Conservation (phyloP, 2,797 vertebrate species). For the Pseudomugil tenellus region DNA sequence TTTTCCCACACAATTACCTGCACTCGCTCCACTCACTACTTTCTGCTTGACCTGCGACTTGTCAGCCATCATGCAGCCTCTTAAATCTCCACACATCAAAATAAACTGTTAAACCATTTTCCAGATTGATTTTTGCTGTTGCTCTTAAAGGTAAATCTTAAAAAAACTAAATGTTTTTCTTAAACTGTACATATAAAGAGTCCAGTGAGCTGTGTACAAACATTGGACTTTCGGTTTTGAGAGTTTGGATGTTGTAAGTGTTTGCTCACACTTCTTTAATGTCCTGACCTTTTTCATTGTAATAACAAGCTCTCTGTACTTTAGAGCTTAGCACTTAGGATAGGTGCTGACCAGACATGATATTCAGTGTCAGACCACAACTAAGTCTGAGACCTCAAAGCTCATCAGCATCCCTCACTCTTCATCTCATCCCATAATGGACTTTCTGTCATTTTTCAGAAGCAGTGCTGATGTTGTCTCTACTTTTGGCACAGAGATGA, state of each 20-base stretch:
- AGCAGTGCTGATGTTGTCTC: slow-evolving; percentile 40
- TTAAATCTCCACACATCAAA: slow-evolving; percentile 8
- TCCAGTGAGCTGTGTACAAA: not conserved
- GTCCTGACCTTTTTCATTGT: slow-evolving; percentile 14
- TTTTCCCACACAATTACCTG: slow-evolving; percentile 44
- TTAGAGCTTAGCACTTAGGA: slow-evolving; percentile 11
- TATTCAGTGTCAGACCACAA: slow-evolving; percentile 11
- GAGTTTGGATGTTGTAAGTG: not conserved
- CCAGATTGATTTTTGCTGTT: not conserved
- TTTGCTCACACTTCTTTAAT: not conserved
- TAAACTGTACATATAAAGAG: not conserved
- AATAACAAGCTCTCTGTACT: slow-evolving; percentile 14
- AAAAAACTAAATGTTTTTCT: not conserved
- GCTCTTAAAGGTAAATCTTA: not conserved
- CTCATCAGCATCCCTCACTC: slow-evolving; percentile 59
- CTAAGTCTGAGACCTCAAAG: slow-evolving; percentile 41
- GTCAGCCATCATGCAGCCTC: slow-evolving; percentile 1
- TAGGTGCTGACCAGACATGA: slow-evolving; percentile 17
- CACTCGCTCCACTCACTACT: slow-evolving; percentile 15
- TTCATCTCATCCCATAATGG: slow-evolving; percentile 41
- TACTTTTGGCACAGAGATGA: slow-evolving; percentile 34
- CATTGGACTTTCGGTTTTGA: not conserved
- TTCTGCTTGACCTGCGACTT: not conserved
- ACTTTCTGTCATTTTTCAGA: slow-evolving; percentile 49
- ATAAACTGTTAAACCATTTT: not conserved